Evolutionary conservation across 2,113 vertebrate genomes (phyloP), one percentile per base, ranked within the genome.

Genomic region (Catharus minimus): DNA sequence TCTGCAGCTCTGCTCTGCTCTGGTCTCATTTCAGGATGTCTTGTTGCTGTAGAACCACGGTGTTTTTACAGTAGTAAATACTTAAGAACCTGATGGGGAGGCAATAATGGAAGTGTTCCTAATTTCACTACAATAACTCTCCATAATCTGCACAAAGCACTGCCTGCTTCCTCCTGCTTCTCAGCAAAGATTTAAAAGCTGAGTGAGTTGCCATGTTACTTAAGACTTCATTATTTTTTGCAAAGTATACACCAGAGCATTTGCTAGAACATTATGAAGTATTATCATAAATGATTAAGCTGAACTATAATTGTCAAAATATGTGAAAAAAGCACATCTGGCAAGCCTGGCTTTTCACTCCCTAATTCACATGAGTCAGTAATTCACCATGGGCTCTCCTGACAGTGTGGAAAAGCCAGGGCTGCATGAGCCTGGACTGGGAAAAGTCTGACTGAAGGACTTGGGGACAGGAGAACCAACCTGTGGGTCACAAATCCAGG

Each of bases 211-310:
- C 94, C 84, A 66, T 62, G 66, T 89, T 94, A 81, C 86, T 96
- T 89, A 91, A 88, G 84, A 89, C 83, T 93, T 95, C 90, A 93
- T 96, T 96, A 92, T 86, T 93, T 93, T 95, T 91, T 86, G 77
- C 82, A 82, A 93, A 95, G 88, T 94, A 91, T 95, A 73, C 90
- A 93, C 95, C 43, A 90, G 94, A 95, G 92, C 73, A 91, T 95
- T 96, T 72, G 44, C 84, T 95, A 50, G 90, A 96, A 89, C 86
- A 92, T 91, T 84, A 86, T 94, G 92, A 94, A 95, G 87, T 92
- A 92, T 85, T 95, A 93, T 94, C 82, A 83, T 97, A 96, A 95
- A 96, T 96, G 86, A 97, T 97, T 96, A 95, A 96, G 90, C 79
- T 82, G 87, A 96, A 93, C 90, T 73, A 66, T 96, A 96, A 94